These are phyloP conservation scores for Axis porcinus DNA, from an alignment of 2,113 vertebrate species.

Conservation along the genomic window DNA sequence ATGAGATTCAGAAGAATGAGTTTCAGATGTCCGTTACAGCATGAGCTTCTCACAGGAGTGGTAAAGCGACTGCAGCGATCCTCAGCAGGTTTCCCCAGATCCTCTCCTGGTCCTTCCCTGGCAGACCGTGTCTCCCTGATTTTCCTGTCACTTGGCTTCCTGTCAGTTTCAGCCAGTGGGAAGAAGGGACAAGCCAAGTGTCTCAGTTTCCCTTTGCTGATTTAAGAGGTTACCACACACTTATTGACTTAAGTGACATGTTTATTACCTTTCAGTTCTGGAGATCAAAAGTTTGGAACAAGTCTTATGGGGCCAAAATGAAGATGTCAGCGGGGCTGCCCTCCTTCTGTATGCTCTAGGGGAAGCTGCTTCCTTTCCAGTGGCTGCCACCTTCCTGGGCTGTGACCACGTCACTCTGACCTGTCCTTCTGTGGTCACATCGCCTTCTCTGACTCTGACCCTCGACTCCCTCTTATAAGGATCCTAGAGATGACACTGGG, in stretches of 20 bases:
- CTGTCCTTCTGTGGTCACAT: background rate
- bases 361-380: background rate
- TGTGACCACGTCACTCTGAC: background rate
- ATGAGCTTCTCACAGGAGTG: accelerated
- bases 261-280: background rate
- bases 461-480: background rate
- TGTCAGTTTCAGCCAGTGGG: background rate
- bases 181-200: background rate
- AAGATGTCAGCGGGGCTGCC: too few relatives aligned
- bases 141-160: background rate
- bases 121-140: background rate
- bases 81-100: background rate
- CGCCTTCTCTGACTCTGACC: background rate
- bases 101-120: background rate
- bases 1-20: background rate
- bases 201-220: background rate
- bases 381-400: background rate
- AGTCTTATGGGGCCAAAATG: background rate
- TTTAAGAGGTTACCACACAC: background rate
- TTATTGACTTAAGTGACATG: background rate
- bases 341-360: background rate
- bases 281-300: background rate
- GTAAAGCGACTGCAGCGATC: too few relatives aligned
- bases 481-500: background rate
- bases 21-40: background rate